Conservation (phyloP, 1,140 invertebrate species). For the Drosophila mojavensis region DNA sequence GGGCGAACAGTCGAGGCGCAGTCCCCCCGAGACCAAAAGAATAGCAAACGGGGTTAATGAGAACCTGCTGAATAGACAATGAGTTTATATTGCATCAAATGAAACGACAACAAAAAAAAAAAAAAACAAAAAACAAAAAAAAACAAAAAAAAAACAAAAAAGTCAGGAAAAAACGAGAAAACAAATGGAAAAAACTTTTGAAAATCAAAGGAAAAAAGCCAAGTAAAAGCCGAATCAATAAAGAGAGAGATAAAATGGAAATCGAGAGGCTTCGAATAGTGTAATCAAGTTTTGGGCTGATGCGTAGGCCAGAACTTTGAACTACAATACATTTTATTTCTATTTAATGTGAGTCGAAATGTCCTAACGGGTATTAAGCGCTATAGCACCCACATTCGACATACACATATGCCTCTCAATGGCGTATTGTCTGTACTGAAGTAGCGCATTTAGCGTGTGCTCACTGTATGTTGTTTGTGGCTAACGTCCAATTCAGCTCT, state of each 20-base stretch:
- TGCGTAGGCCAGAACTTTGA: no score
- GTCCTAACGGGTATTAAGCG: no score
- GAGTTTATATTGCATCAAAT: conserved; percentile 37
- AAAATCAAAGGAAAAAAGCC: conserved; percentile 7
- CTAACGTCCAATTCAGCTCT: no score
- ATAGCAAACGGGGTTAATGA: conserved; percentile 41
- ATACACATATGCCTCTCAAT: no score
- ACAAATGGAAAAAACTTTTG: conserved; percentile 1
- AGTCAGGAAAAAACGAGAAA: neutral
- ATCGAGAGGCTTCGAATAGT: no score
- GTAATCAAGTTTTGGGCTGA: no score
- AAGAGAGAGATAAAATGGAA: neutral
- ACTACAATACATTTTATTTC: no score
- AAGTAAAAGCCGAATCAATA: neutral
- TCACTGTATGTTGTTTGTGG: no score
- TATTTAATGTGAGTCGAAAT: no score
- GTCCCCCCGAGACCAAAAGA: conserved; percentile 16
- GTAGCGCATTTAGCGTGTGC: no score
- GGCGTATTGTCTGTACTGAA: no score
- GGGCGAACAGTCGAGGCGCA: neutral
- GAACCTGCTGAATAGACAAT: conserved; percentile 45
- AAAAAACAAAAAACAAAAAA: neutral
- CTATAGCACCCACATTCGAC: no score
- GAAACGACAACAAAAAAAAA: neutral
- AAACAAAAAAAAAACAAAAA: neutral